Evolutionary conservation across 2,113 vertebrate species (phyloP), one percentile per base, ranked within the genome.

Genomic region (Piprites chloris): DNA sequence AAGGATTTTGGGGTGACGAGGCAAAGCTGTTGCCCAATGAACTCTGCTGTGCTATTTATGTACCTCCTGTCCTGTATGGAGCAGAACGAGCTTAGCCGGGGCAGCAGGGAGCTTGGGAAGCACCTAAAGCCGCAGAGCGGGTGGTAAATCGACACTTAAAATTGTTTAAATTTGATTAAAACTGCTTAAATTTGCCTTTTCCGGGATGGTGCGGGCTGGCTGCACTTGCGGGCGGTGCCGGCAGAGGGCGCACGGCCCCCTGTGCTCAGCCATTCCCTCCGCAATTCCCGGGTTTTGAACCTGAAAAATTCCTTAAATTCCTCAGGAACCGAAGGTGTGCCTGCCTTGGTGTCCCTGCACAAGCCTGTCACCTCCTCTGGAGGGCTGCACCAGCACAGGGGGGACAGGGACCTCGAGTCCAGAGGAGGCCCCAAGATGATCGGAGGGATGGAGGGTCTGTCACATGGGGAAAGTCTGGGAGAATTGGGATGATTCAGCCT

Each of bases 211-310:
- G 28, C 22, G 15, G 46, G 12, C 33, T 30, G 11, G 42, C 44
- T 85, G 85, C 79, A 4, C 6, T 61, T 11, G 62, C 79, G 4
- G 4, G 1, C 2, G 0, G 35, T 61, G 67, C 67, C 96, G 47
- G 87, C 63, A 96, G 96, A 94, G 95, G 87, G 92, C 92, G 90
- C 55, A 11, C 10, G 49, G 15, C 32, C 32, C 74, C 68, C 22
- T 3, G 18, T 6, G 69, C 62, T 12, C 78, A 4, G 30, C 27
- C 1, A 0, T 11, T 42, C 50, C 67, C 35, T 2, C 17, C 16
- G 27, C 1, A 12, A 52, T 78, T 63, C 75, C 59, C 9, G 35
- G 39, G 4, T 41, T 63, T 30, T 41, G 9, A 42, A 30, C 84
- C 53, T 1, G 22, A 17, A 49, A 78, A 75, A 61, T 59, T 37